Conservation (phyloP, 2,888 invertebrate genomes). For the Hedychridium roseum region DNA sequence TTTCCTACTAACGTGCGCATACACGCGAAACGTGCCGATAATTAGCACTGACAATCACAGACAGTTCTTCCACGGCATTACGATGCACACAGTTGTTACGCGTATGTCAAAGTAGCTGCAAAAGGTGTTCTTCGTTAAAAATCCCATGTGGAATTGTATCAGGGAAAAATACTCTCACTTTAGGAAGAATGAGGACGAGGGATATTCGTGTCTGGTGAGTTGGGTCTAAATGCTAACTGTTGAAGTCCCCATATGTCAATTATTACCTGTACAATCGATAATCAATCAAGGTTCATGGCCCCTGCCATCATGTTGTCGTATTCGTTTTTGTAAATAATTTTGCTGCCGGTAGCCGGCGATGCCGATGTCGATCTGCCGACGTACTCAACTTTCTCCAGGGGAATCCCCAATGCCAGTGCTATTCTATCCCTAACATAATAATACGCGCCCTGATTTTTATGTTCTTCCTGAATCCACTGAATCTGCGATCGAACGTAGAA, state of each 20-base stretch:
- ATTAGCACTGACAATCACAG: no score
- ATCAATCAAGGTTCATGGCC: conserved; percentile 37
- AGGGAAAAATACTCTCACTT: conserved; percentile 1
- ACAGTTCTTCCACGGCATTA: no score
- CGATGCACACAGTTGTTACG: background rate
- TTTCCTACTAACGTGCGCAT: background rate
- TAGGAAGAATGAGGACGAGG: background rate
- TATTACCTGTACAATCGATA: background rate
- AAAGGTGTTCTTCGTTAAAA: background rate
- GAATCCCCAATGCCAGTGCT: conserved; percentile 38
- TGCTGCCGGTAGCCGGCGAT: conserved; percentile 51
- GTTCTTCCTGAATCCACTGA: conserved; percentile 87
- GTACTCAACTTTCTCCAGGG: conserved; percentile 42
- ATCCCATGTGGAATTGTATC: conserved; percentile 24
- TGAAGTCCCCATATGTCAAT: background rate
- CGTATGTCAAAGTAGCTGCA: background rate
- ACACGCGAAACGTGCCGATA: background rate
- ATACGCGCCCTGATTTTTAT: conserved; percentile 88
- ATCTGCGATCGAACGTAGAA: conserved; percentile 29
- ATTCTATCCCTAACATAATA: conserved; percentile 67
- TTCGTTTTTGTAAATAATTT: conserved; percentile 43
- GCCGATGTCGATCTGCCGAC: conserved; percentile 45
- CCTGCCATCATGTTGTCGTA: conserved; percentile 33
- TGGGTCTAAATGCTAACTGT: background rate
- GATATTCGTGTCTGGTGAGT: conserved; percentile 37